These are phyloP conservation scores for Dolomedes plantarius DNA, from an alignment of 2,888 invertebrate genomes.

Conservation along the genomic window DNA sequence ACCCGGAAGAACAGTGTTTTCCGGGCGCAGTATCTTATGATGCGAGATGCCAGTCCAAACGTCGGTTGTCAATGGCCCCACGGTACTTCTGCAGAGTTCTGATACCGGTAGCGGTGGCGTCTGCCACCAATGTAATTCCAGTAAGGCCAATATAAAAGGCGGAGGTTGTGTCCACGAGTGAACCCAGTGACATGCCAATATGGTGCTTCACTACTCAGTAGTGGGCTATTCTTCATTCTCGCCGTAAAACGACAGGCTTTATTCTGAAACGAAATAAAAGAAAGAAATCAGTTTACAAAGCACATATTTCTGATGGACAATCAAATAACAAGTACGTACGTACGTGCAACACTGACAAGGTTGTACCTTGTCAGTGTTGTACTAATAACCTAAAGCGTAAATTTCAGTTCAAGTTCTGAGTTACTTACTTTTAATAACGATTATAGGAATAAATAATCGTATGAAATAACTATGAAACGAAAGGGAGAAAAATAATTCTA, in stretches of 20 bases:
- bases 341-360: too few relatives aligned
- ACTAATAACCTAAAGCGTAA: too few relatives aligned
- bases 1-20: not conserved
- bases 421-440: too few relatives aligned
- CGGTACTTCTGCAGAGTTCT: slow-evolving; percentile 51
- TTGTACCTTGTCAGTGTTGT: too few relatives aligned
- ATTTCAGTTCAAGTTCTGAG: too few relatives aligned
- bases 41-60: not conserved
- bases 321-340: too few relatives aligned
- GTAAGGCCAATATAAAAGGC: slow-evolving; percentile 63
- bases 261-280: slow-evolving; percentile 31
- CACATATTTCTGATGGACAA: too few relatives aligned
- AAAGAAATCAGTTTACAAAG: not conserved
- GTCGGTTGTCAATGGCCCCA: slow-evolving; percentile 30
- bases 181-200: slow-evolving; percentile 60
- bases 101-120: slow-evolving; percentile 58
- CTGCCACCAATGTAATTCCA: slow-evolving; percentile 67
- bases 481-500: too few relatives aligned
- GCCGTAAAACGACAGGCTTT: slow-evolving; percentile 38
- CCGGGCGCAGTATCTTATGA: not conserved
- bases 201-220: slow-evolving; percentile 57
- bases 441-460: too few relatives aligned
- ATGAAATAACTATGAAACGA: too few relatives aligned
- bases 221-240: slow-evolving; percentile 65
- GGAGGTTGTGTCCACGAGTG: slow-evolving; percentile 47